A percentile compares a stretch with the other conserved stretches of the same genome.
Evolutionary conservation across 2,797 vertebrate genomes (phyloP).

Genomic region (Linurgus olivaceus): DNA sequence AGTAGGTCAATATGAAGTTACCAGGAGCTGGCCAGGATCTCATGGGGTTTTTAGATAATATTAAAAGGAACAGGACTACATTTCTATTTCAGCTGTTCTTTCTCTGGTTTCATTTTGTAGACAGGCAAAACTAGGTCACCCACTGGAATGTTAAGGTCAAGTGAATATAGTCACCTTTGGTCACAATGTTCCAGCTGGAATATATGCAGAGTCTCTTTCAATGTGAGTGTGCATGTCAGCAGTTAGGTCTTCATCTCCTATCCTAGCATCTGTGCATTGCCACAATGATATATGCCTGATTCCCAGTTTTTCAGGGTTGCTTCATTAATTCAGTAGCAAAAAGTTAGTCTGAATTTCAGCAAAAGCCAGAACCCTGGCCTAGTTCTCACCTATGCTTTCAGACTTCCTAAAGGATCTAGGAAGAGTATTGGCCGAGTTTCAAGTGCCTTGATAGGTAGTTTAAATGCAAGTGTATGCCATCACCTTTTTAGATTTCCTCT

Average conservation of each 20-base stretch:
- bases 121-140: conserved; percentile 15
- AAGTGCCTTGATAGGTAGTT: not conserved
- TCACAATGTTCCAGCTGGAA: not conserved
- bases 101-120: conserved; percentile 3
- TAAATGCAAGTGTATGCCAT: not conserved
- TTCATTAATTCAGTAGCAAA: not conserved
- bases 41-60: not conserved
- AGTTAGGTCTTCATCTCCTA: not conserved
- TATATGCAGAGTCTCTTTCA: not conserved
- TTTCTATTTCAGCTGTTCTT: not conserved
- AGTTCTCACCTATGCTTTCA: not conserved
- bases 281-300: not conserved
- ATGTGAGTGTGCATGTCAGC: not conserved
- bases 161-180: not conserved
- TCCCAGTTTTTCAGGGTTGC: not conserved
- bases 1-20: not conserved
- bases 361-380: not conserved
- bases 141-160: not conserved
- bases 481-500: not conserved
- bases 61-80: not conserved
- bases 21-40: not conserved
- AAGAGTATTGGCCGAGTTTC: not conserved
- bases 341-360: not conserved
- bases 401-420: not conserved
- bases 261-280: not conserved